Conservation (phyloP, 2,888 invertebrate genomes). For the Tenthredo distinguenda region DNA sequence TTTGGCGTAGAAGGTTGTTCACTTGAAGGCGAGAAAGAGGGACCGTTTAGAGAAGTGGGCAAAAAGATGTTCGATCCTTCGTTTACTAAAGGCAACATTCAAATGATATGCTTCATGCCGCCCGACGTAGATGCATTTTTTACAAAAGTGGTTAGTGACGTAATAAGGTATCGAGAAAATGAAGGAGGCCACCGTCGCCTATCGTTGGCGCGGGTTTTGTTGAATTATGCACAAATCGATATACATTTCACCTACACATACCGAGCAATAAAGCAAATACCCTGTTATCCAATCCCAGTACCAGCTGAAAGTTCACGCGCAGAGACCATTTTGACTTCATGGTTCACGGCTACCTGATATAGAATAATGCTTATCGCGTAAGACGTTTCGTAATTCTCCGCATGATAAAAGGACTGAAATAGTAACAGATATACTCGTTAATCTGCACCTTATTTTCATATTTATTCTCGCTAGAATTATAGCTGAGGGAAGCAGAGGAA, state of each 20-base stretch:
- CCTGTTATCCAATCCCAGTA: no score
- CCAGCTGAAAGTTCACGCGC: no score
- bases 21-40: conserved; percentile 60
- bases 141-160: conserved; percentile 58
- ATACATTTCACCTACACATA: no score
- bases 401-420: neutral
- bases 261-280: no score
- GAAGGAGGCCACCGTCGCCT: neutral
- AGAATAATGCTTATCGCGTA: neutral
- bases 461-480: neutral
- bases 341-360: neutral
- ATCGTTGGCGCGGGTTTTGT: no score
- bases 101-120: neutral
- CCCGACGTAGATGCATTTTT: conserved; percentile 61
- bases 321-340: neutral
- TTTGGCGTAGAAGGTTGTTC: conserved; percentile 67
- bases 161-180: conserved; percentile 62
- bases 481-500: neutral
- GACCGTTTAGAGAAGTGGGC: conserved; percentile 56
- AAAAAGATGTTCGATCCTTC: conserved; percentile 63
- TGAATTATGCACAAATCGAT: no score
- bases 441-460: neutral
- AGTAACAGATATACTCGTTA: neutral
- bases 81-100: conserved; percentile 43
- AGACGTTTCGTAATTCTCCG: no score